Conservation (phyloP, 2,797 vertebrate genomes). For the Sebastolobus alascanus region DNA sequence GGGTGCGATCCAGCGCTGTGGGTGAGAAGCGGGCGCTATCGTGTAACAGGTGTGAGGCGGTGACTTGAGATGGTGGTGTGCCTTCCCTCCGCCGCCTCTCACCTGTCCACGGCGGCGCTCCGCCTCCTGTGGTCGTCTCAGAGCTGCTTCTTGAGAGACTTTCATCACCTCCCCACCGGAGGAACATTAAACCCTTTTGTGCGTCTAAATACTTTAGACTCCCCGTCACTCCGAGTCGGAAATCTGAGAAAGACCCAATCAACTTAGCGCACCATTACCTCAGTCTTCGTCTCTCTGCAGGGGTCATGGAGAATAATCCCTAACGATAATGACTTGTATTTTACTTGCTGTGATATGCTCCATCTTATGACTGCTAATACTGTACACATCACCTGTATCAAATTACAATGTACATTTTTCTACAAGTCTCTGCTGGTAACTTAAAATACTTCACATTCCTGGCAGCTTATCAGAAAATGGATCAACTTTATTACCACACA, state of each 20-base stretch:
- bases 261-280: slow-evolving; percentile 65
- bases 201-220: slow-evolving; percentile 74
- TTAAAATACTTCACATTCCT: not conserved
- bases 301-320: slow-evolving; percentile 44
- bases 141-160: slow-evolving; percentile 66
- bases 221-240: slow-evolving; percentile 68
- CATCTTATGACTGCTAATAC: not conserved
- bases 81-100: slow-evolving; percentile 60
- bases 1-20: slow-evolving; percentile 48
- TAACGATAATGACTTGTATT: slow-evolving; percentile 39
- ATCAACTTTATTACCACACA: slow-evolving; percentile 23
- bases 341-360: slow-evolving; percentile 22
- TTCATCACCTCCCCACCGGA: slow-evolving; percentile 73
- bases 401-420: not conserved
- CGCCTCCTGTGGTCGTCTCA: slow-evolving; percentile 40
- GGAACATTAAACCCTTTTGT: slow-evolving; percentile 81
- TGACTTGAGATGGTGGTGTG: slow-evolving; percentile 73
- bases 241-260: slow-evolving; percentile 76
- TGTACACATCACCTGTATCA: slow-evolving; percentile 9
- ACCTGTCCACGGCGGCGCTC: slow-evolving; percentile 53
- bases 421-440: not conserved
- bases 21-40: slow-evolving; percentile 53
- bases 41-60: slow-evolving; percentile 65
- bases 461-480: slow-evolving; percentile 33
- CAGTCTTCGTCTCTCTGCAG: slow-evolving; percentile 47